Conservation (phyloP, 1,140 invertebrate genomes). For the Papilio machaon region DNA sequence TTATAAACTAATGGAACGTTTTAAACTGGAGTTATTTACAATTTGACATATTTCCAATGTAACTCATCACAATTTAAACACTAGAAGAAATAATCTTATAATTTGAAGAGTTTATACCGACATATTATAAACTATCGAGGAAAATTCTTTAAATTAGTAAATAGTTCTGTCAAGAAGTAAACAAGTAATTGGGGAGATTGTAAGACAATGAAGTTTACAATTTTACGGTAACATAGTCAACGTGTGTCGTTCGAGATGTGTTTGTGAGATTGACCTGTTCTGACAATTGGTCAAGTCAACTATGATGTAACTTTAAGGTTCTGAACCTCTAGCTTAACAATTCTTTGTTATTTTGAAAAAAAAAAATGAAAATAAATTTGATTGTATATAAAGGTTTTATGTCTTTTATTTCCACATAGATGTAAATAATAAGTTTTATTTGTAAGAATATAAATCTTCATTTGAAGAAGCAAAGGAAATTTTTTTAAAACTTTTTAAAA, state of each 20-base stretch:
- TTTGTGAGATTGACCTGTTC: not conserved
- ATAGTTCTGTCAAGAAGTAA: too few relatives aligned
- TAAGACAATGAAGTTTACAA: not conserved
- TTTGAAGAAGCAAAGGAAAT: too few relatives aligned
- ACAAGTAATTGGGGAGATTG: not conserved
- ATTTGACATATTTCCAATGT: too few relatives aligned
- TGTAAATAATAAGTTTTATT: too few relatives aligned
- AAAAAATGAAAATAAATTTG: conserved; percentile 69
- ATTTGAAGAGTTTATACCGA: too few relatives aligned
- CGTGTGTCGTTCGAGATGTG: conserved; percentile 3
- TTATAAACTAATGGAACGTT: too few relatives aligned
- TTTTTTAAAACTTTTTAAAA: too few relatives aligned
- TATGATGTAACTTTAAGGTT: conserved; percentile 58
- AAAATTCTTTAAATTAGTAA: too few relatives aligned
- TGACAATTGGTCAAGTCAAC: not conserved
- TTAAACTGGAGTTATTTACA: too few relatives aligned
- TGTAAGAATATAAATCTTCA: not conserved
- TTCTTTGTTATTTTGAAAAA: conserved; percentile 76
- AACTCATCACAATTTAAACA: too few relatives aligned
- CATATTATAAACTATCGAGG: too few relatives aligned
- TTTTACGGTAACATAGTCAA: conserved; percentile 9
- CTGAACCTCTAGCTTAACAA: conserved; percentile 71
- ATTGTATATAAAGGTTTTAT: conserved; percentile 70
- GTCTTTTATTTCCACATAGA: conserved; percentile 40
- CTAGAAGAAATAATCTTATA: too few relatives aligned